Percentiles rank a stretch among this genome's conserved stretches.
These are phyloP conservation scores for Cosmia pyralina DNA, from an alignment of 2,888 invertebrate genomes.

Conservation along the genomic window DNA sequence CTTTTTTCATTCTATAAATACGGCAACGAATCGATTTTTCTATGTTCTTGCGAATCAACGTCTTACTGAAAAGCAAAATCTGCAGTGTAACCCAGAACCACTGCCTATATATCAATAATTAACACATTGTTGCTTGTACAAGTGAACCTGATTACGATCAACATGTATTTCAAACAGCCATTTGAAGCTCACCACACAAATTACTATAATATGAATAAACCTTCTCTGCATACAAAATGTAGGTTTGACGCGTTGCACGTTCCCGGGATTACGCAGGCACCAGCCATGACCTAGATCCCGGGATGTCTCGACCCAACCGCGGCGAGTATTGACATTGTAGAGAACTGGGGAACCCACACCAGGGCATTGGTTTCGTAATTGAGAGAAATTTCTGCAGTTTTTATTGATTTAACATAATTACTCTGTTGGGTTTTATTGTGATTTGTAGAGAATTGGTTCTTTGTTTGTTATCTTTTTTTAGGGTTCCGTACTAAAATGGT, in stretches of 20 bases:
- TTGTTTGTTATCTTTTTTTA: neutral
- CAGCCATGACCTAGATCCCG: constrained; percentile 72
- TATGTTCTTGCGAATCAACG: neutral
- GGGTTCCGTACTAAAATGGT: too few relatives aligned
- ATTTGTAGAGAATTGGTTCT: neutral
- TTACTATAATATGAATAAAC: constrained; percentile 37
- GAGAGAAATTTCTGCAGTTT: constrained; percentile 27
- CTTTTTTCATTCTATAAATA: constrained; percentile 8
- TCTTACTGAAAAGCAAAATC: neutral
- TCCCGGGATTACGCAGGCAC: constrained; percentile 66
- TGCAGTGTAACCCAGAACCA: neutral
- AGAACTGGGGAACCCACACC: constrained; percentile 24
- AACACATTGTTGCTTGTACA: constrained; percentile 27
- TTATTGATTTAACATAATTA: constrained; percentile 17
- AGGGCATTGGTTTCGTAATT: constrained; percentile 27
- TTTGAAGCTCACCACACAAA: constrained; percentile 37
- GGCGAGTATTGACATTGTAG: constrained; percentile 52
- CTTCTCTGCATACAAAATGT: constrained; percentile 45
- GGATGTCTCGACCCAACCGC: constrained; percentile 53
- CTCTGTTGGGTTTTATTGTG: constrained; percentile 8
- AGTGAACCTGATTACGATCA: constrained; percentile 21
- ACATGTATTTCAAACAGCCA: constrained; percentile 33
- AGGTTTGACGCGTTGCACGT: constrained; percentile 40
- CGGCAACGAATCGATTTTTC: neutral
- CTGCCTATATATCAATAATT: constrained; percentile 7